Base-by-base conservation (phyloP, 2,888 invertebrate genomes). In the Acrobasis repandana region DNA sequence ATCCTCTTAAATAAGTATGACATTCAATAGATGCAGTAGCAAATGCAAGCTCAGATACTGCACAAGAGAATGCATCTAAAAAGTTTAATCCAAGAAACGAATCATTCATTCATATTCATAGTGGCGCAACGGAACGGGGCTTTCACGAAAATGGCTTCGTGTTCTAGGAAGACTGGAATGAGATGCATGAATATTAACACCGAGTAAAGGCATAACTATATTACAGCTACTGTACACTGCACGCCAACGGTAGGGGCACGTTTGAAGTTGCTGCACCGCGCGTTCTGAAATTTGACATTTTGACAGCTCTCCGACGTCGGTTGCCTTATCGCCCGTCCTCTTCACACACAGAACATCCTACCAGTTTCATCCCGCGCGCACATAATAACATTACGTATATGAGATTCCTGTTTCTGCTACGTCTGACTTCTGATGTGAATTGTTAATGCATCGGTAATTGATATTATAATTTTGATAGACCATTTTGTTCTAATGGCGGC, bases 271-370 rank as follows among this genome's bases (percentile, higher is more conserved):
- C 79, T 74, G 85, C 86, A 89, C 88, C 85, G 85, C 82, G 87
- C 85, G 90, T 90, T 85, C 90, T 86, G 90, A 92, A 92, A 93
- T 93, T 93, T 93, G 92, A 93, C 92, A 88, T 93, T 92, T 92
- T 93, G 93, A 93, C 93, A 93, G 93, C 85, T 88, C 90, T 86
- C 90, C 91, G 90, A 90, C 90, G 90, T 83, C 84, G 83, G 85
- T 82, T 79, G 84, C 83, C 83, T 84, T 83, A 77, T 78, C 81
- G 75, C 77, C 78, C 80, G 67, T 71, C 72, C 76, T 77, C 74
- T 77, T 76, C 77, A 58, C 75, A 63, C 76, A 65, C 70, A 66
- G 64, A 65, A 64, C 66, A 67, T 65, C 65, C 63, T 52, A 65
- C 62, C 68, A 63, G 64, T 72, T 68, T 77, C 75, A 68, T 84